Conservation (phyloP, 92 coral and sea anemone species). For the Actinostola sp. region DNA sequence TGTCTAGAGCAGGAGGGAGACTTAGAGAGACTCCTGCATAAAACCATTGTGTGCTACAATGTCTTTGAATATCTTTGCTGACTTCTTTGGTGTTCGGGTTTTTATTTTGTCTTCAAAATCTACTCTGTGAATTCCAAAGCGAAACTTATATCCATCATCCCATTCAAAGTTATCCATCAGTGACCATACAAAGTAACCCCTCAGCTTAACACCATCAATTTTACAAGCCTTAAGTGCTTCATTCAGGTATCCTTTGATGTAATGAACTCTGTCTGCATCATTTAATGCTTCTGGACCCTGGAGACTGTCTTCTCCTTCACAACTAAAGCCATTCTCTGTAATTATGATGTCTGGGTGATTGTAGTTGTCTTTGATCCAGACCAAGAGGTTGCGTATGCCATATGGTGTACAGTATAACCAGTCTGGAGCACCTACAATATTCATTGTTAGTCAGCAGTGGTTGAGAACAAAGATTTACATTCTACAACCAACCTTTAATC, state of each 20-base stretch:
- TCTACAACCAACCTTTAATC: slow-evolving; percentile 68
- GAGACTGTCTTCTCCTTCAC: slow-evolving; percentile 64
- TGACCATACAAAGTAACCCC: slow-evolving; percentile 94
- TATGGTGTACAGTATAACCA: slow-evolving; percentile 91
- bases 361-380: slow-evolving; percentile 82
- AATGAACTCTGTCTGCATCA: slow-evolving; percentile 77
- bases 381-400: slow-evolving; percentile 84
- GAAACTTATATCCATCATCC: slow-evolving; percentile 75
- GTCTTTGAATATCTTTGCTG: slow-evolving; percentile 73
- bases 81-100: slow-evolving; percentile 70
- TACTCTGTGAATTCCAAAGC: slow-evolving; percentile 92
- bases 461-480: background rate
- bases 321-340: slow-evolving; percentile 94
- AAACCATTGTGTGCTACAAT: slow-evolving; percentile 84
- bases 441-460: background rate
- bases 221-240: slow-evolving; percentile 73
- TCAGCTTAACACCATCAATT: slow-evolving; percentile 80
- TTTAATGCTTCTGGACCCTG: slow-evolving; percentile 67
- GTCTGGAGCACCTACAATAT: slow-evolving; percentile 67
- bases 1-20: too few relatives aligned
- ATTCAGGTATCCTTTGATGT: slow-evolving; percentile 66
- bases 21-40: too few relatives aligned
- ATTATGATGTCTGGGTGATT: slow-evolving; percentile 83
- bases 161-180: slow-evolving; percentile 97
- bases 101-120: slow-evolving; percentile 69